Percentiles rank a stretch among this genome's conserved stretches.
Evolutionary conservation across 2,113 vertebrate genomes (phyloP).

Genomic region (Lasiurus cinereus): DNA sequence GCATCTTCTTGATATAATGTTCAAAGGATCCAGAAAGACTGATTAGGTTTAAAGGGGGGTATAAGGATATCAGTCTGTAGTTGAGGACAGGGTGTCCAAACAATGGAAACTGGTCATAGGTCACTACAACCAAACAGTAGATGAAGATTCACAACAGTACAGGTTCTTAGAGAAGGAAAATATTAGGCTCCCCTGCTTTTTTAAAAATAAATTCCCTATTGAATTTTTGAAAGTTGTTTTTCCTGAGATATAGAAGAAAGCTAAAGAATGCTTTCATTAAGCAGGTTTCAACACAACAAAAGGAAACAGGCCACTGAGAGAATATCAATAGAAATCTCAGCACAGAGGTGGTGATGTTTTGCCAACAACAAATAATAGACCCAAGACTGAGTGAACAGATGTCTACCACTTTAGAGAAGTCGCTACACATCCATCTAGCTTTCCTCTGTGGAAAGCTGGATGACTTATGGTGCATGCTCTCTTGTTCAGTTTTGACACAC

Average conservation of each 20-base stretch:
- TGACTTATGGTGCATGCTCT: neutral
- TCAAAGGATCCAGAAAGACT: neutral
- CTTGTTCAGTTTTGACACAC: conserved; percentile 47
- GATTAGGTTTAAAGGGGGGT: neutral
- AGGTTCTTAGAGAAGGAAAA: neutral
- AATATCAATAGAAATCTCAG: conserved; percentile 47
- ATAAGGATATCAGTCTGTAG: neutral
- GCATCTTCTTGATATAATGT: conserved; percentile 16
- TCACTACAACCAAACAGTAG: conserved; percentile 10
- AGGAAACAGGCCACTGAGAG: conserved; percentile 17
- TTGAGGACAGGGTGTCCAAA: neutral
- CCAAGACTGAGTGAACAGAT: conserved; percentile 54
- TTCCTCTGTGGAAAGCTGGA: conserved; percentile 44
- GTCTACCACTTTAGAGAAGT: conserved; percentile 22
- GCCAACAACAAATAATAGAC: conserved; percentile 43
- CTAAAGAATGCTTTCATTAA: conserved; percentile 54
- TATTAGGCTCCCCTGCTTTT: neutral
- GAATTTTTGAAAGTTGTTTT: conserved; percentile 35
- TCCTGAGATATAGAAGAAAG: conserved; percentile 33
- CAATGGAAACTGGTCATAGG: neutral
- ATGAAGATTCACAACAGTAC: neutral
- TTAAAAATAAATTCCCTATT: conserved; percentile 49
- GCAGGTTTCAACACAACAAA: conserved; percentile 1
- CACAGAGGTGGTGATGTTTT: conserved; percentile 66
- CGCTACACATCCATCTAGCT: conserved; percentile 39